Evolutionary conservation across 2,888 invertebrate genomes (phyloP).

Genomic region (Hermaeophaga mercurialis): DNA sequence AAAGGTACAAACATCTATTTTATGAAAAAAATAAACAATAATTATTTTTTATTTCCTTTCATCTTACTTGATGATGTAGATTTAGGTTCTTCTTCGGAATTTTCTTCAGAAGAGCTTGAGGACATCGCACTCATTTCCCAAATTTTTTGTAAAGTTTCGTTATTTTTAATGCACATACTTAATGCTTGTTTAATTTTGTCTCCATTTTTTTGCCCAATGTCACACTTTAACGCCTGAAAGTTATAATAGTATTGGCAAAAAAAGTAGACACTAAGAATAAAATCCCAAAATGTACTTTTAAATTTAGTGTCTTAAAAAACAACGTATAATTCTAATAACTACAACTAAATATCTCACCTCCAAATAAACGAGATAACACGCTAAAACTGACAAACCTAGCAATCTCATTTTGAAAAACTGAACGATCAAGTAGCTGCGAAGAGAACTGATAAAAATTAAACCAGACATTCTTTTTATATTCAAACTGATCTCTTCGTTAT

Average conservation of each 20-base stretch:
- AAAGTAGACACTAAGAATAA: too few species aligned
- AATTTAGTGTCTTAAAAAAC: too few species aligned
- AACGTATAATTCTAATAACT: too few species aligned
- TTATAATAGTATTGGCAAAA: not conserved
- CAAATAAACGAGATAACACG: conserved; percentile 20
- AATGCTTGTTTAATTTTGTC: conserved; percentile 38
- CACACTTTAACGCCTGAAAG: conserved; percentile 51
- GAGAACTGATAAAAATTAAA: conserved; percentile 16
- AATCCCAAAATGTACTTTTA: too few species aligned
- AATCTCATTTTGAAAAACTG: conserved; percentile 24
- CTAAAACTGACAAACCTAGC: conserved; percentile 13
- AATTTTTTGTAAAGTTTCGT: conserved; percentile 42
- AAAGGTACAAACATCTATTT: too few species aligned
- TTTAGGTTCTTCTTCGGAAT: conserved; percentile 17
- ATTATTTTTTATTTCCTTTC: not conserved
- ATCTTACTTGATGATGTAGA: not conserved
- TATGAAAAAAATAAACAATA: conserved; percentile 1
- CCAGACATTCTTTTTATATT: not conserved
- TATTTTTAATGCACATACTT: conserved; percentile 42
- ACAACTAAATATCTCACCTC: conserved; percentile 21
- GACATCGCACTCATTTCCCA: conserved; percentile 48
- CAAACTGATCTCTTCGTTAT: conserved; percentile 14
- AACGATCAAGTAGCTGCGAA: conserved; percentile 10
- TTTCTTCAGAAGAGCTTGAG: conserved; percentile 23
- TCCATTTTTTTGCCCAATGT: conserved; percentile 38